Conservation (phyloP, 2,797 vertebrate species). For the Pantherophis vulpinus region DNA sequence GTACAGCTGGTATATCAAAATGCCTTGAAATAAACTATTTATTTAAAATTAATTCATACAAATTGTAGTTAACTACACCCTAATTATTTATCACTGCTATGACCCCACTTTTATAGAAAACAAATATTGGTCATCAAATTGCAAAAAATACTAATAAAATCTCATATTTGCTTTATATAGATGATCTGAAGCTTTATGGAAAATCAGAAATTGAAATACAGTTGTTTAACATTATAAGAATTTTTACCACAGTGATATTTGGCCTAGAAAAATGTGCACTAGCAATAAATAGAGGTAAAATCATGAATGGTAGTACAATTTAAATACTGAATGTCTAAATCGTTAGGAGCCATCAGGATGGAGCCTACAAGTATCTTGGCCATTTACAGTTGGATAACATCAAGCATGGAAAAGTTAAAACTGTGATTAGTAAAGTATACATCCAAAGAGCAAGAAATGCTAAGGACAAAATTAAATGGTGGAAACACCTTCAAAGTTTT, state of each 20-base stretch:
- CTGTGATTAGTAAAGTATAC: neutral
- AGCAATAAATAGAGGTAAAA: neutral
- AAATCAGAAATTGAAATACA: neutral
- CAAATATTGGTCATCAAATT: neutral
- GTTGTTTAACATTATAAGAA: neutral
- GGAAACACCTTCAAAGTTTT: neutral
- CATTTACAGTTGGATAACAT: neutral
- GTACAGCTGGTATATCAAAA: neutral
- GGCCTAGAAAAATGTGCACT: neutral
- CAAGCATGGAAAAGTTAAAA: neutral
- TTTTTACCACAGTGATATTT: neutral
- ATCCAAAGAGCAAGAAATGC: neutral
- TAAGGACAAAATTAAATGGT: neutral
- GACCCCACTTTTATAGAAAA: neutral
- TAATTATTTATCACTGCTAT: neutral
- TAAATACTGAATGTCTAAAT: neutral
- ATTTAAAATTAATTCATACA: neutral
- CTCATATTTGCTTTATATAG: neutral
- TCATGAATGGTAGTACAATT: neutral
- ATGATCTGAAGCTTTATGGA: neutral
- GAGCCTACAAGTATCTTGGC: neutral
- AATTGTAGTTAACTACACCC: neutral
- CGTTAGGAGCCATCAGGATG: neutral
- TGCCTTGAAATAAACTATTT: neutral
- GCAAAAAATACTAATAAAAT: neutral